phyloP scores from a whole-genome alignment of 2,797 vertebrate species.

The Staurois parvus region DNA sequence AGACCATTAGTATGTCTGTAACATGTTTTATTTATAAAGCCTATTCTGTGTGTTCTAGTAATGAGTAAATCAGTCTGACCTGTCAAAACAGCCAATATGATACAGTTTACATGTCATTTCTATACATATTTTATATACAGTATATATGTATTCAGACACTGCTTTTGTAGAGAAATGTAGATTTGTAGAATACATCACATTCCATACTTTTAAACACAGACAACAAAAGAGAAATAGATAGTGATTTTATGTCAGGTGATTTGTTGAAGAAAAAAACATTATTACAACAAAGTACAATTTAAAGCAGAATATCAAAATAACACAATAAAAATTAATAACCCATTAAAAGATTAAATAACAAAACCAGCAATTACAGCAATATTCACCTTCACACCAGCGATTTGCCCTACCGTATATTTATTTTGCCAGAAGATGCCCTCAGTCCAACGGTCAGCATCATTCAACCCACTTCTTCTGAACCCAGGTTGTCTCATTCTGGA shows the following conservation, averaged over 20 bases:
- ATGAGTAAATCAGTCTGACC: constrained; percentile 34
- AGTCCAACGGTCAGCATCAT: too few species aligned
- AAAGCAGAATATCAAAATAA: too few species aligned
- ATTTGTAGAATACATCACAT: not conserved
- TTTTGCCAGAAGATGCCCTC: too few species aligned
- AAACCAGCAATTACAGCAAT: too few species aligned
- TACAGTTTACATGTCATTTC: not conserved
- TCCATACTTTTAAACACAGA: not conserved
- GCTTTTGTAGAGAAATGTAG: not conserved
- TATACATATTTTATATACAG: not conserved
- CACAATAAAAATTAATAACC: too few species aligned
- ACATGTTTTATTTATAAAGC: constrained; percentile 44
- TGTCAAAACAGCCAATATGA: constrained; percentile 25
- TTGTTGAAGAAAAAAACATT: not conserved
- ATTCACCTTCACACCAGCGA: too few species aligned
- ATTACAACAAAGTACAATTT: too few species aligned
- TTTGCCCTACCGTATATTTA: too few species aligned
- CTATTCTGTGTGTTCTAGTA: constrained; percentile 30
- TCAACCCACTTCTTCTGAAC: too few species aligned
- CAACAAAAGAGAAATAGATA: not conserved
- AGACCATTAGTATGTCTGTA: not conserved
- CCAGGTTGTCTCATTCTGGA: too few species aligned
- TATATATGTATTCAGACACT: not conserved
- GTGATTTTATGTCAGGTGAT: constrained; percentile 6
- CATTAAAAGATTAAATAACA: too few species aligned